phyloP scores from a whole-genome alignment of 2,888 invertebrate genomes.

The Torymus aiolomorphi region DNA sequence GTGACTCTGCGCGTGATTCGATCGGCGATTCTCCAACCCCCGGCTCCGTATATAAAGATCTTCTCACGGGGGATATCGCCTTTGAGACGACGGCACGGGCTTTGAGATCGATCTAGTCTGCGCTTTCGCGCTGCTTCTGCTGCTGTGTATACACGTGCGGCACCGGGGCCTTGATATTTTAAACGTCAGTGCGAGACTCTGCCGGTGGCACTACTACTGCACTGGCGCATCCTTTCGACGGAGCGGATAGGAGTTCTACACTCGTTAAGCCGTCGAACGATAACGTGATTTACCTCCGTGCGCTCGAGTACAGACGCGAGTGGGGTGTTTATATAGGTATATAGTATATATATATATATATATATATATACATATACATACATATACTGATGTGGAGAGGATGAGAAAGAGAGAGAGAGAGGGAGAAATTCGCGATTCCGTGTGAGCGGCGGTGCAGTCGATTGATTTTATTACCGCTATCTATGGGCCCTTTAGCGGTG shows the following conservation, averaged over 20 bases:
- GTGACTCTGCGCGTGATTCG: conserved; percentile 12
- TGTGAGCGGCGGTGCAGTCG: neutral
- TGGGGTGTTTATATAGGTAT: no score
- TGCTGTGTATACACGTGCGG: neutral
- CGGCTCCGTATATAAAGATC: neutral
- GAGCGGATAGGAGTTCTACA: neutral
- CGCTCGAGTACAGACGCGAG: no score
- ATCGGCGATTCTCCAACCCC: conserved; percentile 2
- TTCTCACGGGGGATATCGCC: conserved; percentile 37
- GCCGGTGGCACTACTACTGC: neutral
- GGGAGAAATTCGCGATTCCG: neutral
- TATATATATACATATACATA: no score
- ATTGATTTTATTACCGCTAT: conserved; percentile 49
- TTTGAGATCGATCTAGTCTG: conserved; percentile 12
- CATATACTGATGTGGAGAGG: no score
- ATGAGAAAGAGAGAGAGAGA: no score
- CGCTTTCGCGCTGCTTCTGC: no score
- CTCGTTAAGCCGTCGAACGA: conserved; percentile 23
- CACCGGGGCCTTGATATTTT: neutral
- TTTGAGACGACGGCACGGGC: neutral
- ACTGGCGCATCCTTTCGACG: neutral
- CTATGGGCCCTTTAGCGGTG: conserved; percentile 23
- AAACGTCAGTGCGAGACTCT: neutral
- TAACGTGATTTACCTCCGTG: conserved; percentile 28
- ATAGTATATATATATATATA: no score